Evolutionary conservation across 2,888 invertebrate species (phyloP).

Genomic region (Caradrina kadenii): DNA sequence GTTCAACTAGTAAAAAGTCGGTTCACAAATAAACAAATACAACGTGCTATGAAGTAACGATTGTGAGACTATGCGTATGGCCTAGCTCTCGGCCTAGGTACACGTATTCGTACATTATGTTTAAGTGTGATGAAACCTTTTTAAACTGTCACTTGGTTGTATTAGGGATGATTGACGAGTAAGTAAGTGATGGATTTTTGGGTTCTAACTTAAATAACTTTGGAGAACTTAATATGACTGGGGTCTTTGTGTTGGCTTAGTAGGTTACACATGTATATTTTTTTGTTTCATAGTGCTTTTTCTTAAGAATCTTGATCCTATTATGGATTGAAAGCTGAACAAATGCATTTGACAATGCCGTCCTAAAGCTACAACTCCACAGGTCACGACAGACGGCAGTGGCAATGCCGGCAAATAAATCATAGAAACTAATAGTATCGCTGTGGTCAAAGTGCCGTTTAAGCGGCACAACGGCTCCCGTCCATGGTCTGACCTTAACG

Average conservation of each 20-base stretch:
- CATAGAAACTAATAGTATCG: too few relatives aligned
- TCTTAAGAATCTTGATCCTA: background rate
- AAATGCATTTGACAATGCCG: background rate
- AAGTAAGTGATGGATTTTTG: slow-evolving; percentile 22
- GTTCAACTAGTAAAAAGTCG: background rate
- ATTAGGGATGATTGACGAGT: slow-evolving; percentile 42
- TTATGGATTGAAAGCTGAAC: background rate
- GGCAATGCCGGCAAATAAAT: too few relatives aligned
- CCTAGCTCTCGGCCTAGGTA: background rate
- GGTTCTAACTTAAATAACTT: slow-evolving; percentile 47
- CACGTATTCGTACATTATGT: background rate
- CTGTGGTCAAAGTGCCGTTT: too few relatives aligned
- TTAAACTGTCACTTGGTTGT: slow-evolving; percentile 9
- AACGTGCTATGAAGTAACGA: too few relatives aligned
- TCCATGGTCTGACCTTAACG: too few relatives aligned
- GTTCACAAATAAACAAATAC: too few relatives aligned
- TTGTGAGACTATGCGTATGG: too few relatives aligned
- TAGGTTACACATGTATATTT: background rate
- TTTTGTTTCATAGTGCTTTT: background rate
- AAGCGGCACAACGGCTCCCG: too few relatives aligned
- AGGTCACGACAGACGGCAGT: too few relatives aligned
- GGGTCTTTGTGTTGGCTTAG: slow-evolving; percentile 15
- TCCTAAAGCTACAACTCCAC: too few relatives aligned
- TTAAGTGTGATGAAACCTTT: slow-evolving; percentile 14
- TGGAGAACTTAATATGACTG: slow-evolving; percentile 26